Evolutionary conservation across 2,113 vertebrate species (phyloP).

Genomic region (Pelecanus crispus): DNA sequence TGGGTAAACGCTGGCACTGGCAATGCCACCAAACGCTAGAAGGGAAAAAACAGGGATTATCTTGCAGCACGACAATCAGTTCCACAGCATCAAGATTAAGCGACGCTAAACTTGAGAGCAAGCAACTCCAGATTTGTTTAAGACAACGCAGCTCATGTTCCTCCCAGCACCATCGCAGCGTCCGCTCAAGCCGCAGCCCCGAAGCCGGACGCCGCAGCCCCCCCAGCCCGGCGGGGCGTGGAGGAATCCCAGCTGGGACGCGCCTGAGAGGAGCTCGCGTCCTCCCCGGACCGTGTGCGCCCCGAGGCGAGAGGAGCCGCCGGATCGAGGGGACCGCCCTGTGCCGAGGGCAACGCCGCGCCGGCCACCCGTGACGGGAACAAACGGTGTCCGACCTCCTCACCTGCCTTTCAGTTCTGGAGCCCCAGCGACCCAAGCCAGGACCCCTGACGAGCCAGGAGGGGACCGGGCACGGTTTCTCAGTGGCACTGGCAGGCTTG

Average conservation of each 20-base stretch:
- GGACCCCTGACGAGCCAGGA: too few species aligned
- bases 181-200: fast-evolving
- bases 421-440: too few species aligned
- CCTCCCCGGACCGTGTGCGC: not conserved
- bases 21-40: not conserved
- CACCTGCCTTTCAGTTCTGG: too few species aligned
- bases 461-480: too few species aligned
- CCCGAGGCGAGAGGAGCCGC: not conserved
- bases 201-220: fast-evolving
- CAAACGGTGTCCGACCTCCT: fast-evolving
- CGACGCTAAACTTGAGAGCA: fast-evolving
- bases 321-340: not conserved
- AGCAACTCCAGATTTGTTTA: not conserved
- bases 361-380: fast-evolving
- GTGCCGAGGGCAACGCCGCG: fast-evolving
- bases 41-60: fast-evolving
- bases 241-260: not conserved
- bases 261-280: fast-evolving
- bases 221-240: fast-evolving
- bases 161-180: not conserved
- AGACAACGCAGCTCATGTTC: not conserved
- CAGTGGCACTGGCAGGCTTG: not conserved
- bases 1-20: not conserved
- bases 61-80: not conserved
- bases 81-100: not conserved